Percentiles rank a stretch among this genome's conserved stretches.
phyloP scores from a whole-genome alignment of 2,113 vertebrate genomes.

The Centropus bengalensis region DNA sequence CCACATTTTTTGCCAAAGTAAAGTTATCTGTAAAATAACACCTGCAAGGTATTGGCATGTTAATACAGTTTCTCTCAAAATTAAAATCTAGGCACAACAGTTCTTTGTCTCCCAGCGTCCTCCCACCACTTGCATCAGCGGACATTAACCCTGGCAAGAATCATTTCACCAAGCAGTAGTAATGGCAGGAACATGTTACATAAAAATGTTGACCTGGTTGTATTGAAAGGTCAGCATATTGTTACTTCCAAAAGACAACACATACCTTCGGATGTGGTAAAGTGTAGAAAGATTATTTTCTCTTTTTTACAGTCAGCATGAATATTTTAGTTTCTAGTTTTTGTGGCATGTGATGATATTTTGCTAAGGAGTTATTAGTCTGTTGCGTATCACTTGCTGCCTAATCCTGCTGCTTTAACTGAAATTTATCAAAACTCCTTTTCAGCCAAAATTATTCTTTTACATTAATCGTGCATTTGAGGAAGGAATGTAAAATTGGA shows the following conservation, averaged over 20 bases:
- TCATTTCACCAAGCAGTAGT: background rate
- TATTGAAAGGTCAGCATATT: background rate
- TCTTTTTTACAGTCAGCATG: background rate
- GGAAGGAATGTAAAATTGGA: constrained; percentile 13
- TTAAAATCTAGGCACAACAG: background rate
- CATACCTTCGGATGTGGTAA: constrained; percentile 41
- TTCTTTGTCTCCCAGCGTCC: background rate
- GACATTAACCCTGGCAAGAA: constrained; percentile 2
- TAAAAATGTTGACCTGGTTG: background rate
- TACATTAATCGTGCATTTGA: background rate
- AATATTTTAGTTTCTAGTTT: constrained; percentile 27
- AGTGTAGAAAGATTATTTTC: constrained; percentile 36
- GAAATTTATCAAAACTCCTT: background rate
- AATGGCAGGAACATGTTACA: background rate
- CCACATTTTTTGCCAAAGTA: background rate
- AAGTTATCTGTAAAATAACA: background rate
- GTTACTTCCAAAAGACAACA: constrained; percentile 53
- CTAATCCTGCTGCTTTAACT: background rate
- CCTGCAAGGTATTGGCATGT: background rate
- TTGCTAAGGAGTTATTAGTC: background rate
- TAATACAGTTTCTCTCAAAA: background rate
- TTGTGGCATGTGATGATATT: background rate
- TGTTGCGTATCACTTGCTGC: background rate
- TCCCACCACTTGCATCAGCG: background rate
- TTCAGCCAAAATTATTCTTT: background rate